Conservation (phyloP, 1,140 invertebrate species). For the Venturia canescens region DNA sequence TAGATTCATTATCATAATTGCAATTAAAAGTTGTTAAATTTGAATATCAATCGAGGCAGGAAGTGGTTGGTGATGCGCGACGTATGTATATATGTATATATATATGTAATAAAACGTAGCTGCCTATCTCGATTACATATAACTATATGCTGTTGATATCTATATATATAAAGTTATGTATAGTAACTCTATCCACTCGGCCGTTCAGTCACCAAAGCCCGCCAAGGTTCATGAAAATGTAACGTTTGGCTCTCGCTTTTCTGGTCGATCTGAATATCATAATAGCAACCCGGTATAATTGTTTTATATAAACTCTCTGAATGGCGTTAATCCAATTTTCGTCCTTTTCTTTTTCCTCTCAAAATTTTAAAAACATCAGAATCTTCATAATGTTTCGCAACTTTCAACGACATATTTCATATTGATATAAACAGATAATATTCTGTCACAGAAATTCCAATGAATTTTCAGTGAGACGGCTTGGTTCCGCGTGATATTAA, state of each 20-base stretch:
- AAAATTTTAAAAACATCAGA: not conserved
- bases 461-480: too few relatives aligned
- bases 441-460: too few relatives aligned
- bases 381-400: constrained; percentile 15
- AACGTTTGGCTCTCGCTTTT: constrained; percentile 35
- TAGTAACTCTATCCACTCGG: not conserved
- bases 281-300: constrained; percentile 51
- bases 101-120: not conserved
- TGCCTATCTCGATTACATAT: not conserved
- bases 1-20: constrained; percentile 57
- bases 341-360: not conserved
- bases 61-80: constrained; percentile 26
- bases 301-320: constrained; percentile 49
- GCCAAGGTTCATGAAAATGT: constrained; percentile 53
- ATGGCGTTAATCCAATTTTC: constrained; percentile 2
- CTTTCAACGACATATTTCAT: too few relatives aligned
- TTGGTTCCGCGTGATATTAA: too few relatives aligned
- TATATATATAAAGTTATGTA: constrained; percentile 10
- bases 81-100: not conserved
- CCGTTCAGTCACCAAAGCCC: not conserved
- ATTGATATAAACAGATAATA: too few relatives aligned
- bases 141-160: not conserved
- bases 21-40: constrained; percentile 58
- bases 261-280: constrained; percentile 53
- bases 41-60: constrained; percentile 55